Percentiles rank a stretch among this genome's conserved stretches.
These are phyloP conservation scores for Cinclus cinclus DNA, from an alignment of 2,113 vertebrate genomes.

Conservation along the genomic window DNA sequence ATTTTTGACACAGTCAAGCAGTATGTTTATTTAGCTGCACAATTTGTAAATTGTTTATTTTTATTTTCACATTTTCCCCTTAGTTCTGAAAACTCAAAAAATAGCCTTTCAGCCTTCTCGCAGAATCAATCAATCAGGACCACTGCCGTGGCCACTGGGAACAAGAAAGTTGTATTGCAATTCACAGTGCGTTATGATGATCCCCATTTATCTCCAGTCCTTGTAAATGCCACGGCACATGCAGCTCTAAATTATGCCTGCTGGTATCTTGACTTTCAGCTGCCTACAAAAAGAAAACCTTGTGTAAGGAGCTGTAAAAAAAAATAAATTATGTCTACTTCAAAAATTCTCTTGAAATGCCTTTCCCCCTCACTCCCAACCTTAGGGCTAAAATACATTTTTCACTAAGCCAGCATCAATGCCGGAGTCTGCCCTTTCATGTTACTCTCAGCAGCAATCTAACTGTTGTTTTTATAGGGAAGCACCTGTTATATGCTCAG, in stretches of 20 bases:
- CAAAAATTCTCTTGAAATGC: background rate
- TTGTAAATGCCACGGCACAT: background rate
- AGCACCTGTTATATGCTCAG: background rate
- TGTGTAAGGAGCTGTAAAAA: background rate
- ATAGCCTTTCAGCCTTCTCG: background rate
- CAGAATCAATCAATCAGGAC: slow-evolving; percentile 40
- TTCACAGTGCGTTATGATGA: slow-evolving; percentile 44
- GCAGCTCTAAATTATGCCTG: slow-evolving; percentile 4
- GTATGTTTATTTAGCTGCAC: background rate
- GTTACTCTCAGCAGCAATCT: background rate
- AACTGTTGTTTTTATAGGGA: background rate
- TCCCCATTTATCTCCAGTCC: slow-evolving; percentile 39
- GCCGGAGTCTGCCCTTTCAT: background rate
- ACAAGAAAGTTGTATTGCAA: background rate
- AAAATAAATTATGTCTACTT: background rate
- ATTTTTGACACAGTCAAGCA: background rate
- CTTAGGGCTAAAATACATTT: background rate
- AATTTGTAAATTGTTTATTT: slow-evolving; percentile 51
- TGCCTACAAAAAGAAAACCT: background rate
- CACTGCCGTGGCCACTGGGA: background rate
- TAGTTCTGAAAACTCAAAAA: slow-evolving; percentile 3
- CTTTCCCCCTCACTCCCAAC: background rate
- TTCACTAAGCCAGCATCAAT: background rate
- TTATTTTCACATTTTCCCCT: background rate
- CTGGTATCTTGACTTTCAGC: background rate